phyloP scores from a whole-genome alignment of 1,140 invertebrate genomes.

The Dendroctonus valens region DNA sequence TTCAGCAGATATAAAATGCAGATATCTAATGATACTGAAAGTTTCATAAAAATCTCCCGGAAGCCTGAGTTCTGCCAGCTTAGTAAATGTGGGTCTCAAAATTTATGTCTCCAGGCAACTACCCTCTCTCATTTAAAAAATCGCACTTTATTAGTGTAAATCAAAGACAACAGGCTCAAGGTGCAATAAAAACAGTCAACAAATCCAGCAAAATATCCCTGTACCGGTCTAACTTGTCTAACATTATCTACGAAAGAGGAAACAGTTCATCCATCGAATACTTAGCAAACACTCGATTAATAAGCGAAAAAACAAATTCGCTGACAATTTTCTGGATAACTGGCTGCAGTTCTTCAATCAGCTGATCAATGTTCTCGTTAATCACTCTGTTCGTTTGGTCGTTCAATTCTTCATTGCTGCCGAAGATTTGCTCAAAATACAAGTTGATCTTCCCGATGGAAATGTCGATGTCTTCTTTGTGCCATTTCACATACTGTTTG shows the following conservation, averaged over 20 bases:
- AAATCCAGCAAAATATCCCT: too few relatives aligned
- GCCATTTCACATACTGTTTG: conserved; percentile 33
- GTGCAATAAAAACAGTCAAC: too few relatives aligned
- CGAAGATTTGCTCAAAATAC: conserved; percentile 37
- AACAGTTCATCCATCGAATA: conserved; percentile 38
- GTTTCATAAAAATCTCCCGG: too few relatives aligned
- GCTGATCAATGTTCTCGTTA: conserved; percentile 39
- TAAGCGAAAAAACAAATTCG: conserved; percentile 33
- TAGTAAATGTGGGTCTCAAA: too few relatives aligned
- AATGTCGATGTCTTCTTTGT: conserved; percentile 28
- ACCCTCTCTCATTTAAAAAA: too few relatives aligned
- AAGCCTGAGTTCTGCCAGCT: too few relatives aligned
- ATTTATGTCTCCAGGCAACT: too few relatives aligned
- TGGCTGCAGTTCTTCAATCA: conserved; percentile 36
- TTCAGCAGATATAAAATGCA: too few relatives aligned
- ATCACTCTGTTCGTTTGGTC: conserved; percentile 39
- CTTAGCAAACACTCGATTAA: conserved; percentile 34
- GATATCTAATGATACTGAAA: too few relatives aligned
- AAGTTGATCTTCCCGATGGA: conserved; percentile 26
- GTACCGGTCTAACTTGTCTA: too few relatives aligned
- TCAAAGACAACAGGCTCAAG: too few relatives aligned
- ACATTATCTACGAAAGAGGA: not conserved
- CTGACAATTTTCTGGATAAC: conserved; percentile 34
- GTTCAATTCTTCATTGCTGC: conserved; percentile 45
- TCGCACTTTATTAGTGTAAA: too few relatives aligned